phyloP scores from a whole-genome alignment of 2,888 invertebrate genomes.

The Notodonta ziczac region DNA sequence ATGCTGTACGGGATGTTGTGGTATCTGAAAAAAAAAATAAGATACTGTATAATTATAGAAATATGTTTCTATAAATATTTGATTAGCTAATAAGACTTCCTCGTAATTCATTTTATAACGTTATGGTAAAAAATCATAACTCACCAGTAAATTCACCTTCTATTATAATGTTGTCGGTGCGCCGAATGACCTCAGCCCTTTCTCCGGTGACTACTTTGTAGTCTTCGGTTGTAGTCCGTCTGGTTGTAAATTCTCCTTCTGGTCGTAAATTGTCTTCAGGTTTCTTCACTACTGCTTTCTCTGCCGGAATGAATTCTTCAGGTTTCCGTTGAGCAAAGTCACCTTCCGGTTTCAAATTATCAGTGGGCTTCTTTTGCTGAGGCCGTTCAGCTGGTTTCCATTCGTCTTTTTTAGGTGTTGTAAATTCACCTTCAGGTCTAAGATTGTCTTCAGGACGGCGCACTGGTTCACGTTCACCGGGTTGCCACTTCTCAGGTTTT shows the following conservation, averaged over 20 bases:
- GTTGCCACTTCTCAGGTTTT: constrained; percentile 55
- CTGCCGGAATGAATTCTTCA: constrained; percentile 72
- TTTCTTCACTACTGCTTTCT: constrained; percentile 49
- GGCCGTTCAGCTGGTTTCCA: constrained; percentile 78
- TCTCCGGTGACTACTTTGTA: constrained; percentile 86
- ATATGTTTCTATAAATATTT: too few species aligned
- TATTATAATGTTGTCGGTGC: constrained; percentile 86
- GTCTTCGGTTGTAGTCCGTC: constrained; percentile 81
- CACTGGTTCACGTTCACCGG: constrained; percentile 67
- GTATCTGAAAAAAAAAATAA: constrained; percentile 79
- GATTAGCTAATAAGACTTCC: too few species aligned
- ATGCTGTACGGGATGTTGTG: constrained; percentile 88
- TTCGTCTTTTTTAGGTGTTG: constrained; percentile 67
- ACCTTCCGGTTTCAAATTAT: constrained; percentile 68
- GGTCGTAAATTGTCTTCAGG: constrained; percentile 77
- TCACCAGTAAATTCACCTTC: constrained; percentile 88
- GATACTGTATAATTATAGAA: too few species aligned
- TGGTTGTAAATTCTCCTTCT: constrained; percentile 85
- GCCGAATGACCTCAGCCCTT: constrained; percentile 86
- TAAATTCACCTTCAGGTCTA: constrained; percentile 34
- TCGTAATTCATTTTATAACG: too few species aligned
- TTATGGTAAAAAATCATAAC: constrained; percentile 11
- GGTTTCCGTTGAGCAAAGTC: constrained; percentile 56
- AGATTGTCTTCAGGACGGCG: constrained; percentile 66
- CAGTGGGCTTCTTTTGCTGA: constrained; percentile 70